Evolutionary conservation across 2,888 invertebrate genomes (phyloP), one percentile per base, ranked within the genome.

Genomic region (Drosophila prolongata): DNA sequence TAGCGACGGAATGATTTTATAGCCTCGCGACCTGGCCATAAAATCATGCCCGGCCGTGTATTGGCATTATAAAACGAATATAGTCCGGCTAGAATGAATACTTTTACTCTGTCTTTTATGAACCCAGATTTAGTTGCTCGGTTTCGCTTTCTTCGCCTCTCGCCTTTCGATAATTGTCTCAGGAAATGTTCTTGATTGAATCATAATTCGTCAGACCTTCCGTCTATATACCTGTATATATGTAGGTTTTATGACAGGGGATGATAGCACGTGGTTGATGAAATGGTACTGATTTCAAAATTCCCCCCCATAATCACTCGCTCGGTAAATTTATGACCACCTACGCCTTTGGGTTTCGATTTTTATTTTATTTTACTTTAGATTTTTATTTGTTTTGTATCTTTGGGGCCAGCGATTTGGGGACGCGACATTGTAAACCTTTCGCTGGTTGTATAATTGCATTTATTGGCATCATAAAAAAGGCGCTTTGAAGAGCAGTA

Each of bases 401-500:
- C 68, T 68, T 69, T 69, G 52, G n/a, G 50, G 52, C 38, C 52
- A 37, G 34, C 46, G 66, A 49, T 59, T 61, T 54, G 52, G 71
- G 46, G 53, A 61, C 43, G 37, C 72, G 68, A 61, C 62, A 61
- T 62, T 58, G 74, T 74, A 66, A 74, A 59, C 60, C 55, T 43
- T 62, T 24, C 50, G 57, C 49, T 42, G 40, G 81, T 87, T 89
- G 88, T 87, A 89, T 87, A 89, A 87, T 89, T 85, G 89, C 84
- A 86, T 89, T 89, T 87, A 88, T 89, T 77, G 79, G 67, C 73
- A 78, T 80, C 79, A 75, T 85, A 87, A 89, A 89, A 82, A 89
- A 86, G 83, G 27, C 66, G 78, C 75, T 78, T 65, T 83, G 60
- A 84, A 87, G 85, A 85, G 79, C 83, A 77, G 86, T 83, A 88